Conservation (phyloP, 2,888 invertebrate species). For the Microctonus brassicae region DNA sequence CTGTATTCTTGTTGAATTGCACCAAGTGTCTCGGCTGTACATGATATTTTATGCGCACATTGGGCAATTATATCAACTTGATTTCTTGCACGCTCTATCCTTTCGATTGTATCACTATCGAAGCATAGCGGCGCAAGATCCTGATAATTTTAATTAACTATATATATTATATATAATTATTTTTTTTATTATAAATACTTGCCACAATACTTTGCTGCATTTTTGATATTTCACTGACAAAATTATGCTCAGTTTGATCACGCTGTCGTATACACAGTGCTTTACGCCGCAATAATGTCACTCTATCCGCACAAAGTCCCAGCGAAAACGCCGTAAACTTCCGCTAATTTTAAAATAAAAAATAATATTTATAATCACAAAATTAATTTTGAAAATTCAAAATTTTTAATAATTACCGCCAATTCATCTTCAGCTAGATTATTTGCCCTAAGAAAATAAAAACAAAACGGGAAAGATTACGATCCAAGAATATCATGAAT, state of each 20-base stretch:
- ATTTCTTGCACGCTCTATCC: constrained; percentile 60
- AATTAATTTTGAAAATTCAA: neutral
- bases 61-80: constrained; percentile 63
- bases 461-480: constrained; percentile 15
- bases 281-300: constrained; percentile 59
- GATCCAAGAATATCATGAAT: neutral
- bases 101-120: constrained; percentile 65
- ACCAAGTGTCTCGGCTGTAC: constrained; percentile 63
- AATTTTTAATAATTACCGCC: constrained; percentile 54
- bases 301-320: constrained; percentile 60
- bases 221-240: constrained; percentile 57
- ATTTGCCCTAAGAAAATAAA: constrained; percentile 53
- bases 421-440: constrained; percentile 57
- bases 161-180: neutral
- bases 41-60: constrained; percentile 62
- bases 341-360: constrained; percentile 50
- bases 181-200: constrained; percentile 39
- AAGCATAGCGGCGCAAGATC: constrained; percentile 62
- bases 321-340: constrained; percentile 64
- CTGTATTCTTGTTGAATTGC: constrained; percentile 65
- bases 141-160: constrained; percentile 46
- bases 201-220: constrained; percentile 64
- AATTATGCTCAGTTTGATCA: constrained; percentile 63
- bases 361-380: neutral
- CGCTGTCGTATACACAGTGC: constrained; percentile 61